Percentiles rank a stretch among this genome's conserved stretches.
Conservation (phyloP, 2,113 vertebrate species). For the Aegotheles bennettii region DNA sequence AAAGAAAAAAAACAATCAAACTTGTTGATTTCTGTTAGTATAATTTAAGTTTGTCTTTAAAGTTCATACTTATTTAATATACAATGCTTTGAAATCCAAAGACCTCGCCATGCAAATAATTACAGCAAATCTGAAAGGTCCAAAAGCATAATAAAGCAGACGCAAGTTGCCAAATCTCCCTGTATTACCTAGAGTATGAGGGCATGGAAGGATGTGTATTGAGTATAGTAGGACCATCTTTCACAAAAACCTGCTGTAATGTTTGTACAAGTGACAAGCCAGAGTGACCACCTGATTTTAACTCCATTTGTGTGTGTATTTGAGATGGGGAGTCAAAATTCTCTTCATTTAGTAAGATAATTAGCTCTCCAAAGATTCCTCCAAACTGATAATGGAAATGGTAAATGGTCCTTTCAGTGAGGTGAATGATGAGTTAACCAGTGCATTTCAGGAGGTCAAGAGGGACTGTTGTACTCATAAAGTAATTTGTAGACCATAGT, state of each 20-base stretch:
- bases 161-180: background rate
- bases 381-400: background rate
- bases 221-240: background rate
- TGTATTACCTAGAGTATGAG: background rate
- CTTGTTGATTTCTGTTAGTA: background rate
- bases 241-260: background rate
- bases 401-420: background rate
- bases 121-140: background rate
- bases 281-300: background rate
- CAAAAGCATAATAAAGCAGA: background rate
- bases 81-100: background rate
- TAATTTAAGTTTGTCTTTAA: background rate
- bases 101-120: background rate
- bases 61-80: background rate
- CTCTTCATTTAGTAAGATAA: background rate
- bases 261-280: background rate
- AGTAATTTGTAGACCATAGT: background rate
- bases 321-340: background rate
- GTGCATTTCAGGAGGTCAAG: background rate
- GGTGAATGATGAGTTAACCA: background rate
- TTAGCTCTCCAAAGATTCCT: background rate
- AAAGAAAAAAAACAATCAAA: background rate
- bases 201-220: background rate
- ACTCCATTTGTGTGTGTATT: background rate
- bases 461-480: background rate